phyloP scores from a whole-genome alignment of 1,140 invertebrate species.

The Musca domestica region DNA sequence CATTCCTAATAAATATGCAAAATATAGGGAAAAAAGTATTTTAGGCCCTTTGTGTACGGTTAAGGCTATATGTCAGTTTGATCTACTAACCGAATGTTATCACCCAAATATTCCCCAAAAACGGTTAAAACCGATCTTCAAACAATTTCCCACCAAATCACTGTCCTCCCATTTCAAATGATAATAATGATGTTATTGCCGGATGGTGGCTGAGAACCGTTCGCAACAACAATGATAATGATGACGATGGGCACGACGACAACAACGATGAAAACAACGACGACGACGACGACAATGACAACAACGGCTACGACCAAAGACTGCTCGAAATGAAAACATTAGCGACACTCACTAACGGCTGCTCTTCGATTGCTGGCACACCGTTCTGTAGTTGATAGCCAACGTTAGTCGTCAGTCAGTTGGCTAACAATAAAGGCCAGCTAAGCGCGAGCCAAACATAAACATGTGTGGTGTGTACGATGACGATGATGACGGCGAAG shows the following conservation, averaged over 20 bases:
- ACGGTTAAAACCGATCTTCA: no score
- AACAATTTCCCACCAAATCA: no score
- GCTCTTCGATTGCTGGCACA: constrained; percentile 38
- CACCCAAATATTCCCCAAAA: no score
- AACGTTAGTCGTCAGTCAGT: constrained; percentile 52
- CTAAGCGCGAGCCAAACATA: constrained; percentile 17
- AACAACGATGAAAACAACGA: constrained; percentile 27
- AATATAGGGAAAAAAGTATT: no score
- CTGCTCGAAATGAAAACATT: constrained; percentile 8
- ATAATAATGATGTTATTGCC: not conserved
- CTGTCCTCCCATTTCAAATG: not conserved
- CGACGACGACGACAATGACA: not conserved
- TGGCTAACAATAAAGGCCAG: constrained; percentile 51
- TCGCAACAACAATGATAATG: not conserved
- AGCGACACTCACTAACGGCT: constrained; percentile 21
- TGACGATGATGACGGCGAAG: constrained; percentile 33
- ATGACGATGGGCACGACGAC: constrained; percentile 26
- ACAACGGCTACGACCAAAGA: not conserved
- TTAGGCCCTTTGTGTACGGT: no score
- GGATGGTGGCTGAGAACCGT: not conserved
- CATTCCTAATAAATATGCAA: no score
- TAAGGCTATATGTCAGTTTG: no score
- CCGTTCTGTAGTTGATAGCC: constrained; percentile 30
- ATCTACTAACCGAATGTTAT: no score
- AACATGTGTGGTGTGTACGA: constrained; percentile 28